Conservation (phyloP, 1,140 invertebrate species). For the Oryzaephilus surinamensis region DNA sequence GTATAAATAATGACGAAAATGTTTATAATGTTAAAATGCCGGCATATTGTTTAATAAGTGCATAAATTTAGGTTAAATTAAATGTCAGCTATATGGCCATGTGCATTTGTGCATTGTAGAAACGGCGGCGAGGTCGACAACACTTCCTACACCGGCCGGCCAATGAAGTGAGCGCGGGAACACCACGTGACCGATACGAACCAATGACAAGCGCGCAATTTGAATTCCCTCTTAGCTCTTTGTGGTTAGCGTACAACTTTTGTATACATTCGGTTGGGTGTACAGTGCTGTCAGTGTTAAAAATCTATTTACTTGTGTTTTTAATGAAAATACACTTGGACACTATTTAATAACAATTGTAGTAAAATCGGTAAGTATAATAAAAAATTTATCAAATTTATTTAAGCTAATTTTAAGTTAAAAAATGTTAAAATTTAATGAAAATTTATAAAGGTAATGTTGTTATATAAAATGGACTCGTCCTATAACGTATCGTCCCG, state of each 20-base stretch:
- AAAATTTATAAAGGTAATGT: slow-evolving; percentile 9
- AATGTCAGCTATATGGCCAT: slow-evolving; percentile 13
- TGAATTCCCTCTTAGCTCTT: slow-evolving; percentile 35
- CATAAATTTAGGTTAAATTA: slow-evolving; percentile 25
- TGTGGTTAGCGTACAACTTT: slow-evolving; percentile 28
- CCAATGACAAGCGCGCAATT: slow-evolving; percentile 30
- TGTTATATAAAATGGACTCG: slow-evolving; percentile 27
- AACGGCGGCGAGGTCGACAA: slow-evolving; percentile 6
- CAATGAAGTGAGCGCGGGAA: slow-evolving; percentile 29
- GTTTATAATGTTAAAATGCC: no score
- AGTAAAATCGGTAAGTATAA: slow-evolving; percentile 29
- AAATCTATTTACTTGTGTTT: slow-evolving; percentile 27
- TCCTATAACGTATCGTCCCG: slow-evolving; percentile 27
- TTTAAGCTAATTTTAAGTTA: slow-evolving; percentile 29
- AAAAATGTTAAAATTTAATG: slow-evolving; percentile 24
- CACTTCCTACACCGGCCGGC: slow-evolving; percentile 9
- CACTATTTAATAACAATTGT: slow-evolving; percentile 21
- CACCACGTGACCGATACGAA: slow-evolving; percentile 24
- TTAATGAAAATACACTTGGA: slow-evolving; percentile 29
- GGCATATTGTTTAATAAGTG: no score
- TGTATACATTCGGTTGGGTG: slow-evolving; percentile 36
- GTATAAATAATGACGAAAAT: no score
- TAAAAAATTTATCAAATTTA: slow-evolving; percentile 15
- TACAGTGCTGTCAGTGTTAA: slow-evolving; percentile 33
- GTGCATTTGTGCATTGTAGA: slow-evolving; percentile 7